phyloP scores from a whole-genome alignment of 1,140 invertebrate species.

The Micrasema minimum region DNA sequence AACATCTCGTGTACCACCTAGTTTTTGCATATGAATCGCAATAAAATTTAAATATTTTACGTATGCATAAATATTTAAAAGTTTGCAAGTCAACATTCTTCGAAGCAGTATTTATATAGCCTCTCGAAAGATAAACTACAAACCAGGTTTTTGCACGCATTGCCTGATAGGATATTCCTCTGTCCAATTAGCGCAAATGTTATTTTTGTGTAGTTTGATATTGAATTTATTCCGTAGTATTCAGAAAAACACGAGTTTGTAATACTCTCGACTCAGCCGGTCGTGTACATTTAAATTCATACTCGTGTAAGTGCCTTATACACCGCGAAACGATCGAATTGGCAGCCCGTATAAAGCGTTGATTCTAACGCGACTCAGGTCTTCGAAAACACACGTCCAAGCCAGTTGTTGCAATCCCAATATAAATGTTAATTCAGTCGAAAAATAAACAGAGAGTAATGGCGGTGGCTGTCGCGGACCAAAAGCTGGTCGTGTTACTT shows the following conservation, averaged over 20 bases:
- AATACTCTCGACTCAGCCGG: not conserved
- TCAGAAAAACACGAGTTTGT: not conserved
- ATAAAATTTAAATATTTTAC: no score
- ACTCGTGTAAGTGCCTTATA: not conserved
- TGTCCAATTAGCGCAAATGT: not conserved
- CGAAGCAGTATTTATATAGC: no score
- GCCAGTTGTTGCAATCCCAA: slow-evolving; percentile 40
- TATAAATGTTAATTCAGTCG: slow-evolving; percentile 49
- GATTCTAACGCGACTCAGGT: slow-evolving; percentile 38
- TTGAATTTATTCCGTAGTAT: not conserved
- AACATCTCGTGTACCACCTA: no score
- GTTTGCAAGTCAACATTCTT: no score
- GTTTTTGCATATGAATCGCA: no score
- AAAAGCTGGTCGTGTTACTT: not conserved
- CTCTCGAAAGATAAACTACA: no score
- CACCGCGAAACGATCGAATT: slow-evolving; percentile 15
- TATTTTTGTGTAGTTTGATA: slow-evolving; percentile 1
- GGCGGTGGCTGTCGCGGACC: slow-evolving; percentile 23
- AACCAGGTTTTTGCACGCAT: no score
- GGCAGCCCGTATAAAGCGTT: slow-evolving; percentile 27
- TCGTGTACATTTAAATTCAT: slow-evolving; percentile 16
- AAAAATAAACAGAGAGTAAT: slow-evolving; percentile 45
- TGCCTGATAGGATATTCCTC: not conserved
- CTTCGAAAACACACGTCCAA: slow-evolving; percentile 38
- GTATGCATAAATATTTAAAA: no score